These are phyloP conservation scores for Apoderus coryli DNA, from an alignment of 2,888 invertebrate species.

Conservation along the genomic window DNA sequence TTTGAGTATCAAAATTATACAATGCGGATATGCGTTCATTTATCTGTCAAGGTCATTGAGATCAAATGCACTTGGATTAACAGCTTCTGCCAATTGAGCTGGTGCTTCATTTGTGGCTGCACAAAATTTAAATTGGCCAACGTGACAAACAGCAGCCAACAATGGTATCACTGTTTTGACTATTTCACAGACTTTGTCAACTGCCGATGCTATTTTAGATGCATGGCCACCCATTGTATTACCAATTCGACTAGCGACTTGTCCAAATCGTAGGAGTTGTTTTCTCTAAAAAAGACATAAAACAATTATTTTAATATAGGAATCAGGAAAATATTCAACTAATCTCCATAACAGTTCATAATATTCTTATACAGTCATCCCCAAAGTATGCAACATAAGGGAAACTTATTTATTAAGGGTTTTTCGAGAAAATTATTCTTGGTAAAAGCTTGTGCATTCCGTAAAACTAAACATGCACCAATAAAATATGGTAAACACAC, in stretches of 20 bases:
- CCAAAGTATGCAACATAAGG: constrained; percentile 5
- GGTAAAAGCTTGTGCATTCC: too few species aligned
- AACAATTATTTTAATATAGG: too few species aligned
- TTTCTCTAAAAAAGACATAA: constrained; percentile 22
- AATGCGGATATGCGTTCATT: too few species aligned
- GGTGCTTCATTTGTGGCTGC: constrained; percentile 26
- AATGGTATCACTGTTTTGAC: constrained; percentile 31
- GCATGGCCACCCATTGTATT: constrained; percentile 28
- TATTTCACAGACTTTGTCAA: constrained; percentile 30
- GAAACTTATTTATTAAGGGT: constrained; percentile 5
- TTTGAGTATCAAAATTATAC: too few species aligned
- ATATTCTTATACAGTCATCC: constrained; percentile 3
- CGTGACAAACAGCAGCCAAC: constrained; percentile 30
- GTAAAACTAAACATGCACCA: too few species aligned
- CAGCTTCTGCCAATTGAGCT: constrained; percentile 20
- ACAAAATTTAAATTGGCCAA: constrained; percentile 31
- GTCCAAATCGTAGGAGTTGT: constrained; percentile 26
- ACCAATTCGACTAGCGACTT: constrained; percentile 27
- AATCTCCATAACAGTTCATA: constrained; percentile 1
- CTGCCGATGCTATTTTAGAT: constrained; percentile 24
- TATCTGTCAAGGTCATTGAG: constrained; percentile 17
- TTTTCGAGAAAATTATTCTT: constrained; percentile 5
- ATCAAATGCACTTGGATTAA: constrained; percentile 21
- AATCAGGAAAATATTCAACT: too few species aligned
- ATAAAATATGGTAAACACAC: too few species aligned